Conservation (phyloP, 2,888 invertebrate genomes). For the Autographa gamma region DNA sequence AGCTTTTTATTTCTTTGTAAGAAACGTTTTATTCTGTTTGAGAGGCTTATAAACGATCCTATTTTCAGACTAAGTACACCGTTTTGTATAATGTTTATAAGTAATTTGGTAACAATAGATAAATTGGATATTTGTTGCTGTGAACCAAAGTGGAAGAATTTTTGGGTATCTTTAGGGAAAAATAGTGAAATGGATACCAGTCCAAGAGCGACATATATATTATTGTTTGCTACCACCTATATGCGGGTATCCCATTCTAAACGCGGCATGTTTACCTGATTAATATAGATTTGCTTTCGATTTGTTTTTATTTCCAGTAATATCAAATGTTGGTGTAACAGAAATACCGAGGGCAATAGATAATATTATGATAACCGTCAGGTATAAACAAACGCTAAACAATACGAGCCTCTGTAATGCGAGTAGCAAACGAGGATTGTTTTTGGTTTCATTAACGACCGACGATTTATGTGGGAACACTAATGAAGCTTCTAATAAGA, state of each 20-base stretch:
- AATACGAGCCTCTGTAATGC: slow-evolving; percentile 62
- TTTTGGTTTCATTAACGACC: slow-evolving; percentile 73
- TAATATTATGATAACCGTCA: slow-evolving; percentile 69
- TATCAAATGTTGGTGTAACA: slow-evolving; percentile 62
- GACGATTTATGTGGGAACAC: slow-evolving; percentile 65
- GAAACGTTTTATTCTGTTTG: slow-evolving; percentile 28
- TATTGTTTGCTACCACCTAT: slow-evolving; percentile 14
- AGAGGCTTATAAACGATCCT: slow-evolving; percentile 30
- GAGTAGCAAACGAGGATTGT: slow-evolving; percentile 69
- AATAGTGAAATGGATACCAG: slow-evolving; percentile 39
- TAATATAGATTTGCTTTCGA: slow-evolving; percentile 46
- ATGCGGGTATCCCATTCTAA: slow-evolving; percentile 6
- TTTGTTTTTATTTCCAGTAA: slow-evolving; percentile 66
- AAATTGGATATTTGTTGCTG: neutral
- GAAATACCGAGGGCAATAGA: slow-evolving; percentile 59
- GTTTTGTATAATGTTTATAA: neutral
- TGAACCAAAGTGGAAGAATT: slow-evolving; percentile 14
- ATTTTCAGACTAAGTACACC: slow-evolving; percentile 24
- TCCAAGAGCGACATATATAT: slow-evolving; percentile 24
- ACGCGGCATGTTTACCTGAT: slow-evolving; percentile 47
- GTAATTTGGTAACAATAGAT: neutral
- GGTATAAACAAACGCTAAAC: slow-evolving; percentile 60
- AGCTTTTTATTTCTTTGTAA: slow-evolving; percentile 48
- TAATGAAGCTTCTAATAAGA: slow-evolving; percentile 70
- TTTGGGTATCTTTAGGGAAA: slow-evolving; percentile 10